A percentile compares a stretch with the other conserved stretches of the same genome.
These are phyloP conservation scores for Odontesthes bonariensis DNA, from an alignment of 2,113 vertebrate genomes.

Conservation along the genomic window DNA sequence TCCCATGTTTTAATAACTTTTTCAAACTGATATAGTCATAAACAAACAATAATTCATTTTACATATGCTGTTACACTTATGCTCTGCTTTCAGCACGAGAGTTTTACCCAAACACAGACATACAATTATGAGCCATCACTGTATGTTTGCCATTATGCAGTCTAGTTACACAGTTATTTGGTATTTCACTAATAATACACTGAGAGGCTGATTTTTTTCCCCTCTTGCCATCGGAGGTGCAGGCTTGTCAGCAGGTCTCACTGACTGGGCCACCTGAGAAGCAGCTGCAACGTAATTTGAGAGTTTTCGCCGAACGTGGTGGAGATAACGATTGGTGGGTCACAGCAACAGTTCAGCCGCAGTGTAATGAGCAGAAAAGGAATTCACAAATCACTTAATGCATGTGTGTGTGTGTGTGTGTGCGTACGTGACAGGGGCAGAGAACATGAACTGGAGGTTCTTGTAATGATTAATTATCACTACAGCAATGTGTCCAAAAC, in stretches of 20 bases:
- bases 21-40: background rate
- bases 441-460: conserved; percentile 7
- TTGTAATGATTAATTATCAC: conserved; percentile 19
- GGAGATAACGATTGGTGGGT: conserved; percentile 66
- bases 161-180: conserved; percentile 64
- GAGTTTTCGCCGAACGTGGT: conserved; percentile 41
- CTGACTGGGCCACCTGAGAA: conserved; percentile 57
- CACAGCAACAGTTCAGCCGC: conserved; percentile 50
- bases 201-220: conserved; percentile 24
- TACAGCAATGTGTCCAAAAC: background rate
- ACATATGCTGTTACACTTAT: background rate
- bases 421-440: background rate
- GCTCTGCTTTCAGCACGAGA: background rate
- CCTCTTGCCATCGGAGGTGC: conserved; percentile 1
- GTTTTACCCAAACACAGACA: conserved; percentile 28
- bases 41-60: background rate
- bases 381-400: conserved; percentile 30
- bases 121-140: conserved; percentile 23
- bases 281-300: conserved; percentile 42
- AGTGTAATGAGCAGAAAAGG: conserved; percentile 63
- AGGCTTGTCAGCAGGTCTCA: conserved; percentile 59
- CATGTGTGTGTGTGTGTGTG: conserved; percentile 3
- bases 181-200: conserved; percentile 52
- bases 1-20: background rate
- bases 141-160: conserved; percentile 23